phyloP scores from a whole-genome alignment of 92 coral and sea anemone genomes.

The Palythoa grandis region DNA sequence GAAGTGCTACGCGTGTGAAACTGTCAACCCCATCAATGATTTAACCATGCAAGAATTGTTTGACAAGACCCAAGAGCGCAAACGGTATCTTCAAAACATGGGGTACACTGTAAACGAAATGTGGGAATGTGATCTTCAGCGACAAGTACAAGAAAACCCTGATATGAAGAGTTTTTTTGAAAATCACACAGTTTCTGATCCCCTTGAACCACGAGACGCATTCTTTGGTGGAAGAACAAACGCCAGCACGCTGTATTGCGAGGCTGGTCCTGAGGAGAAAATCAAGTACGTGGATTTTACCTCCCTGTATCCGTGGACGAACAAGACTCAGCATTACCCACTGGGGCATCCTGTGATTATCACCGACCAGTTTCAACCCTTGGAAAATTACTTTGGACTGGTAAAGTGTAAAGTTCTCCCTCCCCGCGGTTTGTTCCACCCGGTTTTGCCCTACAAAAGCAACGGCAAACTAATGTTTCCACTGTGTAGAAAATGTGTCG shows the following conservation, averaged over 20 bases:
- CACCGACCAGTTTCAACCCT: slow-evolving; percentile 47
- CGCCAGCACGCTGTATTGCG: slow-evolving; percentile 10
- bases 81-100: slow-evolving; percentile 11
- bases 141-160: background rate
- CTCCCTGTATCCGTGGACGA: slow-evolving; percentile 12
- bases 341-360: slow-evolving; percentile 50
- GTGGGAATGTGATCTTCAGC: slow-evolving; percentile 56
- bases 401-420: slow-evolving; percentile 64
- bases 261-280: slow-evolving; percentile 26
- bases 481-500: slow-evolving; percentile 52
- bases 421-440: slow-evolving; percentile 61
- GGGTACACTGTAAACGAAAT: slow-evolving; percentile 54
- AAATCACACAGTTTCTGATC: slow-evolving; percentile 16
- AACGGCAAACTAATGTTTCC: slow-evolving; percentile 57
- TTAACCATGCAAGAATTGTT: slow-evolving; percentile 53
- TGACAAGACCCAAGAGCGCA: slow-evolving; percentile 46
- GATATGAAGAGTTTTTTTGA: background rate
- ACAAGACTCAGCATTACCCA: slow-evolving; percentile 16
- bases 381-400: slow-evolving; percentile 56
- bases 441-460: slow-evolving; percentile 55
- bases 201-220: slow-evolving; percentile 36
- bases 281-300: slow-evolving; percentile 55
- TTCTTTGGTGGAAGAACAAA: slow-evolving; percentile 32
- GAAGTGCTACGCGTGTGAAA: slow-evolving; percentile 47
- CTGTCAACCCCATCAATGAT: slow-evolving; percentile 37